A percentile compares a stretch with the other conserved stretches of the same genome.
Conservation (phyloP, 2,797 vertebrate species). For the Tapirus indicus region DNA sequence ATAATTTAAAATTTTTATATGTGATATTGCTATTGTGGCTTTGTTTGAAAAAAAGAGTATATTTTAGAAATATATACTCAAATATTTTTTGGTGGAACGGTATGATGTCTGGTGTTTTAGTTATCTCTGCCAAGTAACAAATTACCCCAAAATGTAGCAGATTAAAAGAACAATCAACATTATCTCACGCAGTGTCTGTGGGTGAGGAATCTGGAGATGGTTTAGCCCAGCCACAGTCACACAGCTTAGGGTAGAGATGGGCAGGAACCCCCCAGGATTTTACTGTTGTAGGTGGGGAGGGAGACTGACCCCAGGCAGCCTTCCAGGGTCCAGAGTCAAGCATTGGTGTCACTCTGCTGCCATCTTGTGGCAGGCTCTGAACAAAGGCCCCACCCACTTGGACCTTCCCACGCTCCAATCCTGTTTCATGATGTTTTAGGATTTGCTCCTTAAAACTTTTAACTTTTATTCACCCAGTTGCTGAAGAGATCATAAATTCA, state of each 20-base stretch:
- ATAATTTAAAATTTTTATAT: neutral
- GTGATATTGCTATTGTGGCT: neutral
- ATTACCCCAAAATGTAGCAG: neutral
- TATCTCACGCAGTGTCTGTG: neutral
- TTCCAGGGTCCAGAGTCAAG: neutral
- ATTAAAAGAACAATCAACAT: neutral
- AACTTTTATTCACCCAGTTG: neutral
- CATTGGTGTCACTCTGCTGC: constrained; percentile 44
- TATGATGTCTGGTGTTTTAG: neutral
- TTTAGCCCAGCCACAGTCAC: neutral
- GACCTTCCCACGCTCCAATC: neutral
- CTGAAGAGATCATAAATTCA: neutral
- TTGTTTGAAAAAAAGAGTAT: neutral
- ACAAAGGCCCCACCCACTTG: neutral
- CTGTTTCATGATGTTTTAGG: neutral
- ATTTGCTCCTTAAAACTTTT: neutral
- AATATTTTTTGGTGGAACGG: neutral
- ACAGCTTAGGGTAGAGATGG: too few relatives aligned
- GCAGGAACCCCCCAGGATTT: neutral
- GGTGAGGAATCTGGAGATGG: neutral
- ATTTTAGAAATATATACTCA: neutral
- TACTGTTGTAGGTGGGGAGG: neutral
- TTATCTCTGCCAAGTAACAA: neutral
- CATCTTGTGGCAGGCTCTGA: constrained; percentile 7
- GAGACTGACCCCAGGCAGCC: accelerated